These are phyloP conservation scores for Drosophila pachea DNA, from an alignment of 1,140 invertebrate species.

Conservation along the genomic window DNA sequence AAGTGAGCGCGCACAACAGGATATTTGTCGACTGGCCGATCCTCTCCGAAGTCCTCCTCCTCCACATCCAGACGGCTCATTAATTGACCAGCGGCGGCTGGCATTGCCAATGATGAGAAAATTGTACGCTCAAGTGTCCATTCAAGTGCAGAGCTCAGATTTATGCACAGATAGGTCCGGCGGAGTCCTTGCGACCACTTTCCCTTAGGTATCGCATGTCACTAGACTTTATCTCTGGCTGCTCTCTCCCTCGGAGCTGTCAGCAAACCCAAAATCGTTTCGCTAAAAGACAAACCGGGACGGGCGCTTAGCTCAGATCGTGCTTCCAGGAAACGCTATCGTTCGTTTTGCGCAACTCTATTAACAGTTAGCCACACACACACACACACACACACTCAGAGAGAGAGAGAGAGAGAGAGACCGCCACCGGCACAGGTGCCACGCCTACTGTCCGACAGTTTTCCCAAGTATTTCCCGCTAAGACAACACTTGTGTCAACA, in stretches of 20 bases:
- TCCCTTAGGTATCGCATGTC: conserved; percentile 65
- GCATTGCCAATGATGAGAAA: conserved; percentile 72
- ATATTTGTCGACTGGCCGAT: conserved; percentile 47
- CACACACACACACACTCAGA: conserved; percentile 23
- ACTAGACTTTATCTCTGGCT: conserved; percentile 28
- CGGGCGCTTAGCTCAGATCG: conserved; percentile 43
- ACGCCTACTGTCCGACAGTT: conserved; percentile 38
- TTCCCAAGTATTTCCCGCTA: conserved; percentile 59
- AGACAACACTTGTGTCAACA: conserved; percentile 61
- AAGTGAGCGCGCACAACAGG: conserved; percentile 58
- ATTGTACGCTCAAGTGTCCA: conserved; percentile 67
- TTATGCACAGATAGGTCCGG: conserved; percentile 55
- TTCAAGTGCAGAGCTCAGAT: conserved; percentile 68
- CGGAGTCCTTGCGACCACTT: conserved; percentile 47
- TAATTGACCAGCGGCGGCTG: conserved; percentile 65
- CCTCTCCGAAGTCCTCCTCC: conserved; percentile 9
- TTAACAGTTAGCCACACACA: conserved; percentile 50
- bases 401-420: too few species aligned
- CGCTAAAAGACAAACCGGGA: conserved; percentile 38
- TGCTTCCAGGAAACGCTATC: conserved; percentile 39
- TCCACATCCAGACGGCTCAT: conserved; percentile 30
- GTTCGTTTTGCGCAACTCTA: conserved; percentile 34
- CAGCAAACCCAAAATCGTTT: conserved; percentile 47
- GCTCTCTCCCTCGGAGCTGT: conserved; percentile 41
- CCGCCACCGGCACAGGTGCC: conserved; percentile 50